A percentile compares a stretch with the other conserved stretches of the same genome.
Conservation (phyloP, 2,888 invertebrate genomes). For the Stenotaenia linearis region DNA sequence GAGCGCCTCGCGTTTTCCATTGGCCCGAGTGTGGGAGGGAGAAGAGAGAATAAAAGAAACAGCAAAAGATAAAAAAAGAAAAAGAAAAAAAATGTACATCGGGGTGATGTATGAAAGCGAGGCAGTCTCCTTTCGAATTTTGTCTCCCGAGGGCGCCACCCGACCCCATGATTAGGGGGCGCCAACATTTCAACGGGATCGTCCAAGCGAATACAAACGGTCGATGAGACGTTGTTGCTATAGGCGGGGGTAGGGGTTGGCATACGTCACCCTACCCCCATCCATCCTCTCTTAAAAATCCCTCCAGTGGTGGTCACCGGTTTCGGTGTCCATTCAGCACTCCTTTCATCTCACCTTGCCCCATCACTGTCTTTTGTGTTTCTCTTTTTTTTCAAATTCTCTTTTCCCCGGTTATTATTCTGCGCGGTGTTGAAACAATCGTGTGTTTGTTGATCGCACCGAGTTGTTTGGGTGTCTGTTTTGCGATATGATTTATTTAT, state of each 20-base stretch:
- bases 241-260: not conserved
- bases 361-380: not conserved
- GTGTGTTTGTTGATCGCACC: not conserved
- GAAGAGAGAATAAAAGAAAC: not conserved
- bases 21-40: constrained; percentile 4
- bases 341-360: constrained; percentile 9
- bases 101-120: constrained; percentile 4
- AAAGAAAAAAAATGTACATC: not conserved
- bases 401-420: not conserved
- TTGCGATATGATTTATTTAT: not conserved
- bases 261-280: not conserved
- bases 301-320: not conserved
- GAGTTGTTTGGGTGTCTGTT: not conserved
- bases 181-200: constrained; percentile 9
- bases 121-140: not conserved
- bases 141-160: constrained; percentile 1
- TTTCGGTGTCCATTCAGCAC: not conserved
- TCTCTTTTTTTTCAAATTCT: too few relatives aligned
- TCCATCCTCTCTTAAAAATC: not conserved
- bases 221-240: not conserved
- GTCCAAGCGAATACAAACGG: not conserved
- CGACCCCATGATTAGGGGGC: constrained; percentile 9
- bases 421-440: not conserved
- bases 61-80: not conserved
- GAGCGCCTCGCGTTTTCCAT: not conserved